Conservation (phyloP, 2,797 vertebrate species). For the Aselliscus stoliczkanus region DNA sequence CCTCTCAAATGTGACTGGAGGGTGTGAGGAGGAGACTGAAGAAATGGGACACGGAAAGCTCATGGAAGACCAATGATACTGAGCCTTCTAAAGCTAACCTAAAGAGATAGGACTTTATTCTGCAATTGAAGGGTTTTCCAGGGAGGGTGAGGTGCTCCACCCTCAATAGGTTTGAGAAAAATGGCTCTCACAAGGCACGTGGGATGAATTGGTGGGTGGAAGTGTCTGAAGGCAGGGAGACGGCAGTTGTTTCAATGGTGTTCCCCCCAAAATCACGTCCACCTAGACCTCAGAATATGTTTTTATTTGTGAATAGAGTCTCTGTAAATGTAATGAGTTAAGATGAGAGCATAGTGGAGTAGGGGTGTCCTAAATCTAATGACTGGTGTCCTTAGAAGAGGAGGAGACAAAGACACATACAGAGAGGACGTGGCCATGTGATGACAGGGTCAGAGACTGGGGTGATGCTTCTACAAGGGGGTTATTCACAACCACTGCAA, state of each 20-base stretch:
- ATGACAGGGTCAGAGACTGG: not conserved
- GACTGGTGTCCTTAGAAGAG: not conserved
- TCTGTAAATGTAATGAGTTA: not conserved
- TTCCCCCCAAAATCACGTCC: not conserved
- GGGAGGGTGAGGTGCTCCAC: not conserved
- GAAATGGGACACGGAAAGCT: not conserved
- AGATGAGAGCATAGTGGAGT: not conserved
- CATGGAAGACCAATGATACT: fast-evolving
- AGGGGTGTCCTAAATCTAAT: not conserved
- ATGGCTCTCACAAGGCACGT: not conserved
- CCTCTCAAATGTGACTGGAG: not conserved
- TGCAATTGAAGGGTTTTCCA: not conserved
- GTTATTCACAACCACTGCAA: not conserved
- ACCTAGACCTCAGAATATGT: not conserved
- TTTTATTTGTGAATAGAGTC: not conserved
- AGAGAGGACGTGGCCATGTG: not conserved
- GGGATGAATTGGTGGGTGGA: not conserved
- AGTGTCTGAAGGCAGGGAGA: not conserved
- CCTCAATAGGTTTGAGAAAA: not conserved
- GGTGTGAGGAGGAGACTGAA: not conserved
- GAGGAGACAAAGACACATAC: not conserved
- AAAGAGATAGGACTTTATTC: conserved; percentile 41
- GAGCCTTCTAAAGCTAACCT: not conserved
- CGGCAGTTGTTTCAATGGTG: not conserved
- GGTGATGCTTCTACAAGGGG: fast-evolving